These are phyloP conservation scores for Seriola rivoliana DNA, from an alignment of 2,113 vertebrate genomes.

Conservation along the genomic window DNA sequence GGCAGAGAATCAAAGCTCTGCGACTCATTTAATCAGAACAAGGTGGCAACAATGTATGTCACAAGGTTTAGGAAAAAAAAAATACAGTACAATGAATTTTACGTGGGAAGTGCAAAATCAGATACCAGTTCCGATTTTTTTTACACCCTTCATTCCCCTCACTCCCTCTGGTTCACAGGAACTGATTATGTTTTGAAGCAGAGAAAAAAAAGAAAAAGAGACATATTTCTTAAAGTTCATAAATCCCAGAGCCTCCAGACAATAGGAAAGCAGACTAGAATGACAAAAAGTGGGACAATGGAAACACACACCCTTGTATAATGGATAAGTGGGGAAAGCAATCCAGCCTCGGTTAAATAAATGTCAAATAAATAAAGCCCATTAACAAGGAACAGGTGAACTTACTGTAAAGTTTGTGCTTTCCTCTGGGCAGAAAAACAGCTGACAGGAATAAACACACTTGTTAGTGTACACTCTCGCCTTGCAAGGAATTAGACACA, in stretches of 20 bases:
- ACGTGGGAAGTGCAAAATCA: conserved; percentile 9
- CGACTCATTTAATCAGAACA: conserved; percentile 36
- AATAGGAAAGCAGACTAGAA: conserved; percentile 15
- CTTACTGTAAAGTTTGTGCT: conserved; percentile 49
- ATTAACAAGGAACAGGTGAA: conserved; percentile 57
- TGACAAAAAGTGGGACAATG: conserved; percentile 27
- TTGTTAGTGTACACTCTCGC: conserved; percentile 76
- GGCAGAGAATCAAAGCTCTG: conserved; percentile 8
- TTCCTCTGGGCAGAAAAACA: conserved; percentile 65
- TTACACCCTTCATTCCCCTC: background rate
- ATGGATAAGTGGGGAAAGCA: conserved; percentile 16
- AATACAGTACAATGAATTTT: background rate
- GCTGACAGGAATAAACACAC: conserved; percentile 73
- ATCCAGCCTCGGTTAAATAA: conserved; percentile 37
- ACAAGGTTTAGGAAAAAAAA: background rate
- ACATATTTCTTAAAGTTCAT: conserved; percentile 42
- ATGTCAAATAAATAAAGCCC: conserved; percentile 67
- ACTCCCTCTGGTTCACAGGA: conserved; percentile 23
- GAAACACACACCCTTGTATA: conserved; percentile 3
- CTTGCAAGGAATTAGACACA: conserved; percentile 79
- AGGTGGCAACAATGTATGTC: conserved; percentile 27
- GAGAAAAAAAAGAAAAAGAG: conserved; percentile 4
- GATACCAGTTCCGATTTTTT: conserved; percentile 8
- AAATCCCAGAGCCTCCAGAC: conserved; percentile 27
- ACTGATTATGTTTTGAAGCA: conserved; percentile 38